Evolutionary conservation across 2,888 invertebrate genomes (phyloP), one percentile per base, ranked within the genome.

Genomic region (Cryptosula pallasiana): DNA sequence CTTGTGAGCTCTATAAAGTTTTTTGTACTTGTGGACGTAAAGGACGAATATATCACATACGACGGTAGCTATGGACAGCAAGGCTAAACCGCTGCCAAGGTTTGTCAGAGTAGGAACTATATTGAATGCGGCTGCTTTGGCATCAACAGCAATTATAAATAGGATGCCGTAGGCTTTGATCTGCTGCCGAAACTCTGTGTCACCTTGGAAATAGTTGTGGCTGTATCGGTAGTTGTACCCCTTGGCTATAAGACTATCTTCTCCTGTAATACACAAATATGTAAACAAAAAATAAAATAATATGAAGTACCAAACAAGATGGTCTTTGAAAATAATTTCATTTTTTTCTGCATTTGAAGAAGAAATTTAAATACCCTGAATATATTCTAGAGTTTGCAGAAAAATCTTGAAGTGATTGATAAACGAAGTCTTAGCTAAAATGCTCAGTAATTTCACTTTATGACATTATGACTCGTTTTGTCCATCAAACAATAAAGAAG

Each of bases 61-160:
- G 16, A 87, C 78, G 13, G 85, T 84, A 20, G 86, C 84, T 71
- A 87, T 75, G 72, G 85, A 83, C 57, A 87, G 77, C 5, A 88
- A 78, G 23, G 86, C 87, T 35, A 88, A 75, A 58, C 87, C 87
- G 74, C 87, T 86, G 69, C 87, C 87, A 72, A 87, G 78, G 76
- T 87, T 87, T 13, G 86, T 77, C 9, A 86, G 71, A 1, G 87
- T 78, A 23, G 87, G 87, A 34, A 87, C 81, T 16, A 85, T 72
- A 76, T 80, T 82, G 77, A 87, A 87, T 75, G 86, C 86, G n/a
- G 87, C 86, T 25, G 84, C 87, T 72, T 78, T 76, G 0, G 87
- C 87, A 35, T 81, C 79, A 5, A 87, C 85, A 35, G 82, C 80
- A 27, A 88, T 77, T 16, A 87, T 78, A 77, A 87, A 87, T 34